Percentiles rank a stretch among this genome's conserved stretches.
phyloP scores from a whole-genome alignment of 2,888 invertebrate genomes.

The Oscheius onirici region DNA sequence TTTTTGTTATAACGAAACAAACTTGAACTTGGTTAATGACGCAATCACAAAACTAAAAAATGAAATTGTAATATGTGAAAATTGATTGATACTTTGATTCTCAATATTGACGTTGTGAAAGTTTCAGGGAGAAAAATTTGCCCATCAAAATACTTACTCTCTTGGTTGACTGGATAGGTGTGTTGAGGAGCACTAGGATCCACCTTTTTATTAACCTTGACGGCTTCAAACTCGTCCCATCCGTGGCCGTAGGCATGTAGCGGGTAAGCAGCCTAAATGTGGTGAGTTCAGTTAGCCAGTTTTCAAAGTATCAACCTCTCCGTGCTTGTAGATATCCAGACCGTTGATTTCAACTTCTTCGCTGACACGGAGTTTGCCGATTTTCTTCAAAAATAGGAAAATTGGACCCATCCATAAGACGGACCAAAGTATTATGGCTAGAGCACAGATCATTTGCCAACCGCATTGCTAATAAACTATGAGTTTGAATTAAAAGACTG shows the following conservation, averaged over 20 bases:
- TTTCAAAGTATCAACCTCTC: conserved; percentile 35
- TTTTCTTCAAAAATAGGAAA: conserved; percentile 49
- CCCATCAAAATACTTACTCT: conserved; percentile 46
- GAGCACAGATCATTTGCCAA: conserved; percentile 56
- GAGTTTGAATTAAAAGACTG: neutral
- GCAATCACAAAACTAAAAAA: no score
- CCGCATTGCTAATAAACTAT: conserved; percentile 46
- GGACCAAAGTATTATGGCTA: conserved; percentile 57
- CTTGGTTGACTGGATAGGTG: conserved; percentile 35
- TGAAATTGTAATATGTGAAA: no score
- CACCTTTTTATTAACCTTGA: conserved; percentile 22
- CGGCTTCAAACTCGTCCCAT: conserved; percentile 58
- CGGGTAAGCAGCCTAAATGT: conserved; percentile 48
- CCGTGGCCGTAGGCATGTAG: conserved; percentile 60
- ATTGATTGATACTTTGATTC: no score
- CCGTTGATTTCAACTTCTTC: conserved; percentile 60
- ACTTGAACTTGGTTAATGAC: no score
- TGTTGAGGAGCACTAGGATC: neutral
- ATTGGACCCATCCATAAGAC: conserved; percentile 55
- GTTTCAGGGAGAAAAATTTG: no score
- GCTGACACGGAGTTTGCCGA: conserved; percentile 54
- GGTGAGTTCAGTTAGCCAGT: neutral
- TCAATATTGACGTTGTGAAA: no score
- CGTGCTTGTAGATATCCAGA: conserved; percentile 59
- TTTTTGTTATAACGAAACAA: no score